A percentile compares a stretch with the other conserved stretches of the same genome.
Evolutionary conservation across 2,888 invertebrate genomes (phyloP).

Genomic region (Drepanosiphum platanoidis): DNA sequence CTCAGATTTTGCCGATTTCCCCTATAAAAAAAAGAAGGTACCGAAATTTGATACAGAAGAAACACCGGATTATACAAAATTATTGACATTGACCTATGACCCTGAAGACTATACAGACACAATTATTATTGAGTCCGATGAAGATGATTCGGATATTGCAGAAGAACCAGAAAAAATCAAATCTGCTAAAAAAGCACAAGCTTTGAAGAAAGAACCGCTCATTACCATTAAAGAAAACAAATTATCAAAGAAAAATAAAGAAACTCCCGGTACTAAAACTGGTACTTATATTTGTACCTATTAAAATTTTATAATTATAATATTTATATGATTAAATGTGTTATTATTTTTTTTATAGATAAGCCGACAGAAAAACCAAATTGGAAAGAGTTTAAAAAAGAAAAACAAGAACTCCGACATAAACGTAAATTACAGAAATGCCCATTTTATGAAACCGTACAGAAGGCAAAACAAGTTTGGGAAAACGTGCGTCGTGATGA

Average conservation of each 20-base stretch:
- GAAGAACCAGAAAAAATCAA: background rate
- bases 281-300: conserved; percentile 14
- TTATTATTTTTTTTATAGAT: conserved; percentile 27
- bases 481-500: conserved; percentile 72
- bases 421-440: conserved; percentile 73
- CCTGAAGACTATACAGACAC: conserved; percentile 26
- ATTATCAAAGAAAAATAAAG: conserved; percentile 9
- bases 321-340: too few relatives aligned
- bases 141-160: background rate
- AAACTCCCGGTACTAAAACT: conserved; percentile 3
- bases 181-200: conserved; percentile 8
- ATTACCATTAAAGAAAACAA: background rate
- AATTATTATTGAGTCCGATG: conserved; percentile 17
- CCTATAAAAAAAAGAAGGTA: conserved; percentile 20
- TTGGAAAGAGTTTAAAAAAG: conserved; percentile 80
- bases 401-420: conserved; percentile 75
- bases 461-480: conserved; percentile 72
- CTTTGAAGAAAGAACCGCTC: background rate
- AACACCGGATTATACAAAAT: background rate
- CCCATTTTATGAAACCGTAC: conserved; percentile 70
- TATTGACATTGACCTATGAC: background rate
- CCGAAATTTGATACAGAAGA: conserved; percentile 6
- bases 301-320: background rate
- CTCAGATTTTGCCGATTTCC: too few relatives aligned
- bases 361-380: conserved; percentile 70